Evolutionary conservation across 2,888 invertebrate genomes (phyloP), one percentile per base, ranked within the genome.

Genomic region (Tetragonula carbonaria): DNA sequence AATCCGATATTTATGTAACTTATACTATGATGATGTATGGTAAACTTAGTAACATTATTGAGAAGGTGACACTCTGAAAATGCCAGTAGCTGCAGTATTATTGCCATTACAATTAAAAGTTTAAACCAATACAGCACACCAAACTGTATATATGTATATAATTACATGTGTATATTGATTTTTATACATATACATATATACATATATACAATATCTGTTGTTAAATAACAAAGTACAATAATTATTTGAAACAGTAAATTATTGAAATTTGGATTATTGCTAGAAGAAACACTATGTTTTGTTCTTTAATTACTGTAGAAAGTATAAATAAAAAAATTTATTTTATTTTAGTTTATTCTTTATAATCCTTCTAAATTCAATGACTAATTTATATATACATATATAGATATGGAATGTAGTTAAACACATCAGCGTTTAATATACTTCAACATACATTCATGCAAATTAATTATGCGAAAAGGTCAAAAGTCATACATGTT

Each of bases 61-160:
- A 65, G 50, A 65, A 63, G 67, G 66, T 74, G 67, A 82, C 77
- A 74, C 76, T 74, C 4, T 71, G 68, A 77, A 81, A 70, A 87
- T 86, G 74, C 78, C 86, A 87, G 87, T 88, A 88, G 88, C 70
- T 67, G 57, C 84, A 88, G 89, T 89, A 88, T 88, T 88, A 77
- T 76, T 78, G 33, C 38, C 63, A 68, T 65, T 72, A 76, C 62
- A 50, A 72, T 62, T 45, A 55, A 85, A 76, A 53, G 72, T 63
- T 77, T 66, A 66, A 62, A 73, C 23, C 23, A 73, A 73, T 76
- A 65, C 77, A 71, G 67, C 63, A 70, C 55, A 74, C 45, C 33
- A 45, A 57, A 50, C 55, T 57, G 45, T 45, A 23, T 66, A 53
- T 74, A 74, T 72, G 57, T 79, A 71, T 76, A 38, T 65, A 45